Percentiles rank a stretch among this genome's conserved stretches.
Evolutionary conservation across 1,140 invertebrate species (phyloP).

Genomic region (Leptestheria dahalacensis): DNA sequence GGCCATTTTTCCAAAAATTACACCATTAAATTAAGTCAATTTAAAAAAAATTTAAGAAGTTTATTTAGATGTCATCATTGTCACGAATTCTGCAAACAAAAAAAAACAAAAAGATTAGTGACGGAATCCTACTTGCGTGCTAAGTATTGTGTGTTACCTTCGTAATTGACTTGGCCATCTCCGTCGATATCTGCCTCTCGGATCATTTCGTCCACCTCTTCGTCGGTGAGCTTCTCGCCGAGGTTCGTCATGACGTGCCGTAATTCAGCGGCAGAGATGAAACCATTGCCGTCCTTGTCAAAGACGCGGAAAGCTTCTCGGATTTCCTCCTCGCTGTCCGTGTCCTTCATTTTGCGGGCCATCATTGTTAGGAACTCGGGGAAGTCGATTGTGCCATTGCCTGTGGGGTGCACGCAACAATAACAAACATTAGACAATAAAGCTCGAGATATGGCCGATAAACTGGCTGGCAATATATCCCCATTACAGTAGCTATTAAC

Average conservation of each 20-base stretch:
- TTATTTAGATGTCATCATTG: slow-evolving; percentile 98
- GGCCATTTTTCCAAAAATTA: too few species aligned
- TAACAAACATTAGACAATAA: too few species aligned
- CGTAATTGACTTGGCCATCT: slow-evolving; percentile 97
- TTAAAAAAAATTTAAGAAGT: too few species aligned
- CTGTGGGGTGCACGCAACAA: too few species aligned
- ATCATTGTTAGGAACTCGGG: slow-evolving; percentile 98
- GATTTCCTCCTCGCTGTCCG: slow-evolving; percentile 96
- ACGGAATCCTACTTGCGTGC: background rate
- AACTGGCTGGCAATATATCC: too few species aligned
- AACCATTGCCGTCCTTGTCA: slow-evolving; percentile 94
- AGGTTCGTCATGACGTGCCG: slow-evolving; percentile 97
- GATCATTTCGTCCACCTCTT: slow-evolving; percentile 98
- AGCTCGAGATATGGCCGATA: too few species aligned
- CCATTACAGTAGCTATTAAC: too few species aligned
- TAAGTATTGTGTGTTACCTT: slow-evolving; percentile 47
- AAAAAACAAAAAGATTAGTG: slow-evolving; percentile 24
- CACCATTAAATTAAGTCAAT: too few species aligned
- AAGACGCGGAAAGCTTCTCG: slow-evolving; percentile 97
- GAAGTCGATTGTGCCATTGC: slow-evolving; percentile 97
- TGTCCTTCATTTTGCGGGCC: slow-evolving; percentile 98
- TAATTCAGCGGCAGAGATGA: slow-evolving; percentile 87
- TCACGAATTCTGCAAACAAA: slow-evolving; percentile 85
- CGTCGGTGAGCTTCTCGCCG: slow-evolving; percentile 94
- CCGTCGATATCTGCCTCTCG: slow-evolving; percentile 95